phyloP scores from a whole-genome alignment of 2,888 invertebrate species.

The Heliconius sara region DNA sequence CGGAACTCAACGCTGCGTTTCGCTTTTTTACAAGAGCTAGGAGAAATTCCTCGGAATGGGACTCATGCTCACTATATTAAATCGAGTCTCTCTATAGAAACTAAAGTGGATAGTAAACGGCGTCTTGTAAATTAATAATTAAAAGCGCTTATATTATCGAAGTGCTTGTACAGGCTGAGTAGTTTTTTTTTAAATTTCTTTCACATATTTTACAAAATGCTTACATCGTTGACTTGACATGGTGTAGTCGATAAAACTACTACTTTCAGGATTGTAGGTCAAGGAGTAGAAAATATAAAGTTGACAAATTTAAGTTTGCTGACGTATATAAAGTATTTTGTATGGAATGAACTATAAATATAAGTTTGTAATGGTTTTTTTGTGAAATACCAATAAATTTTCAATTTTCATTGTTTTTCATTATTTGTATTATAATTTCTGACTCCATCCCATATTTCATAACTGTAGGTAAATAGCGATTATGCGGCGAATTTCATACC shows the following conservation, averaged over 20 bases:
- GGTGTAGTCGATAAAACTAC: too few relatives aligned
- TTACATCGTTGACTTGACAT: neutral
- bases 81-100: neutral
- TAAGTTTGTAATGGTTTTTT: too few relatives aligned
- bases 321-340: neutral
- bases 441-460: neutral
- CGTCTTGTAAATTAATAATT: neutral
- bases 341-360: neutral
- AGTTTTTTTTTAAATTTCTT: too few relatives aligned
- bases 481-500: neutral
- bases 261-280: too few relatives aligned
- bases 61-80: neutral
- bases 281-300: neutral
- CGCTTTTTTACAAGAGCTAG: neutral
- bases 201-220: slow-evolving; percentile 1
- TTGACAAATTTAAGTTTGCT: neutral
- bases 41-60: neutral
- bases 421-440: neutral
- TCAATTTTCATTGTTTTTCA: neutral
- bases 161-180: too few relatives aligned
- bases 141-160: neutral
- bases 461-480: neutral
- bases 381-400: neutral
- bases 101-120: neutral
- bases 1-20: neutral